Evolutionary conservation across 1,140 invertebrate genomes (phyloP), one percentile per base, ranked within the genome.

Genomic region (Reticulitermes speratus): DNA sequence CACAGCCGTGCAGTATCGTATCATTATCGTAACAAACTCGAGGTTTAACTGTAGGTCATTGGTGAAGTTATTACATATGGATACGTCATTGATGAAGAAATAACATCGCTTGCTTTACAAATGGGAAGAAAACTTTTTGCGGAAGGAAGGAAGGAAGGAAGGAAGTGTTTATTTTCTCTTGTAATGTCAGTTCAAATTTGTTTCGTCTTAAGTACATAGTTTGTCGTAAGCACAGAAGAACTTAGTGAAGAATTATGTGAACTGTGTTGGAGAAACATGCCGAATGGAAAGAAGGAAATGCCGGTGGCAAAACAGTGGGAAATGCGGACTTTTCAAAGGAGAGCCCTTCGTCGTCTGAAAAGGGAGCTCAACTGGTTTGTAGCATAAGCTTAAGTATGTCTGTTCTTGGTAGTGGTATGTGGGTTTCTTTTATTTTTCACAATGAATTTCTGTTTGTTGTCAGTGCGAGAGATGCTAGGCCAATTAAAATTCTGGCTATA

Each of bases 261-360:
- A 65, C 7, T 65, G 55, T 59, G 55, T 19, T 59, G 7, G 19
- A 0, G 59, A 65, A 65, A 65, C 12, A 65, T 65, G 59, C 59
- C 21, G 59, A 65, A 23, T 65, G 25, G 25, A 12, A 65, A 82
- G 75, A 86, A 59, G 75, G 88, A 88, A 88, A 85, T 88, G 45
- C 45, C 87, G 86, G 83, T 45, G 45, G 44, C 87, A 30, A 89
- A 89, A 52, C 83, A 82, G 59, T 89, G 89, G 89, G 89, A 89
- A 82, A 87, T 84, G 38, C 88, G 89, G 75, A 89, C 88, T 25
- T 44, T 89, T 85, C 87, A 88, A 84, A 88, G 88, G 16, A 83
- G 88, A n/a, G 88, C 86, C 38, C 48, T 83, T 14, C 87, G 88
- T 25, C 87, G 82, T 48, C 85, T 82, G 44, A 88, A 32, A 19